phyloP scores from a whole-genome alignment of 2,113 vertebrate genomes.

The Lepisosteus oculatus region DNA sequence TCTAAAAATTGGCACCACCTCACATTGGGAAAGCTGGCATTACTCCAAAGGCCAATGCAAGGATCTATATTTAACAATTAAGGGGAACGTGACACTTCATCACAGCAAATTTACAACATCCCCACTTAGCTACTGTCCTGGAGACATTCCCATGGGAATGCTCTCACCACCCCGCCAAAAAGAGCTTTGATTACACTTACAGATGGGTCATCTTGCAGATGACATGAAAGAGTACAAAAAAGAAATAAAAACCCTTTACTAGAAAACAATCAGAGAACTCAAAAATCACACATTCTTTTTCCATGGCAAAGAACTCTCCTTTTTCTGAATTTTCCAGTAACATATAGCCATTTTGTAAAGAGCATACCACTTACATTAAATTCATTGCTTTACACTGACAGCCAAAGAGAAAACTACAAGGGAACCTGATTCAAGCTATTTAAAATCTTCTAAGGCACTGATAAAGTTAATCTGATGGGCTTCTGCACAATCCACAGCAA shows the following conservation, averaged over 20 bases:
- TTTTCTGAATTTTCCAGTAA: no score
- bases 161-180: not conserved
- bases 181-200: not conserved
- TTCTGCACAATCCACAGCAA: no score
- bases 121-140: slow-evolving; percentile 17
- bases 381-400: no score
- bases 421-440: no score
- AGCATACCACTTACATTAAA: no score
- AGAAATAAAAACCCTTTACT: not conserved
- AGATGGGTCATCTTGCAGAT: not conserved
- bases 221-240: not conserved
- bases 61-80: slow-evolving; percentile 32
- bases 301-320: no score
- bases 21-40: slow-evolving; percentile 8
- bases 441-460: no score
- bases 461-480: no score
- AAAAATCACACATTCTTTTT: no score
- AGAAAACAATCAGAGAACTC: no score
- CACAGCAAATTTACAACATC: slow-evolving; percentile 23
- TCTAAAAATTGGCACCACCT: not conserved
- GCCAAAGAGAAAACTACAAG: no score
- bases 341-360: no score
- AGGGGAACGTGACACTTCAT: slow-evolving; percentile 6
- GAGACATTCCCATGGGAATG: not conserved
- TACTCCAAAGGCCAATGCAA: slow-evolving; percentile 25